Percentiles rank a stretch among this genome's conserved stretches.
phyloP scores from a whole-genome alignment of 2,113 vertebrate genomes.

The Lota lota region DNA sequence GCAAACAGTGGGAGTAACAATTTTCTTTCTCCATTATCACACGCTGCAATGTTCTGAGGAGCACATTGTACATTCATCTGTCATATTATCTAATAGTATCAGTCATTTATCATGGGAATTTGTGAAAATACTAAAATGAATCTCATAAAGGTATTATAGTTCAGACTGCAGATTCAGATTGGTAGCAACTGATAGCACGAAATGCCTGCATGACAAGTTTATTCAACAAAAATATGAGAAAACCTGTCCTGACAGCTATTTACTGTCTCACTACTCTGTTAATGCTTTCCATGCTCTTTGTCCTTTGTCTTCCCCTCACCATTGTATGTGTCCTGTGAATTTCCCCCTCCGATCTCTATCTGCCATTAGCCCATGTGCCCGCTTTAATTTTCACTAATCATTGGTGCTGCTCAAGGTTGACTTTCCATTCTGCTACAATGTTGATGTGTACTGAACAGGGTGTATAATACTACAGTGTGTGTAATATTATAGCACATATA shows the following conservation, averaged over 20 bases:
- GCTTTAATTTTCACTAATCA: too few species aligned
- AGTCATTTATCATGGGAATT: background rate
- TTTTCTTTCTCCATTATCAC: conserved; percentile 2
- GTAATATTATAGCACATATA: too few species aligned
- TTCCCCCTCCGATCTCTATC: background rate
- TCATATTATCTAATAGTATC: background rate
- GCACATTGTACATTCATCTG: background rate
- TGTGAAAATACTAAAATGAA: background rate
- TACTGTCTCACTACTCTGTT: conserved; percentile 15
- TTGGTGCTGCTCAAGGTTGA: too few species aligned
- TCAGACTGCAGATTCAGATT: conserved; percentile 17
- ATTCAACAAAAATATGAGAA: conserved; percentile 32
- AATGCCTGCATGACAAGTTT: conserved; percentile 33
- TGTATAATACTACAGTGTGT: too few species aligned
- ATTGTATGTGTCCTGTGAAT: conserved; percentile 14
- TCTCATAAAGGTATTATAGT: background rate
- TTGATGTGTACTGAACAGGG: too few species aligned
- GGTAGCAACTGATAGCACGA: conserved; percentile 33
- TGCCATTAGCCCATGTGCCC: too few species aligned
- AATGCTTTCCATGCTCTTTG: conserved; percentile 3
- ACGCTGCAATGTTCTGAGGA: conserved; percentile 4
- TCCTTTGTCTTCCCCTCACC: conserved; percentile 10
- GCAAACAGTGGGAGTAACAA: conserved; percentile 4
- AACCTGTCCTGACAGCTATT: conserved; percentile 54
- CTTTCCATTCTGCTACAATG: too few species aligned